These are phyloP conservation scores for Theristicus caerulescens DNA, from an alignment of 2,113 vertebrate genomes.

Conservation along the genomic window DNA sequence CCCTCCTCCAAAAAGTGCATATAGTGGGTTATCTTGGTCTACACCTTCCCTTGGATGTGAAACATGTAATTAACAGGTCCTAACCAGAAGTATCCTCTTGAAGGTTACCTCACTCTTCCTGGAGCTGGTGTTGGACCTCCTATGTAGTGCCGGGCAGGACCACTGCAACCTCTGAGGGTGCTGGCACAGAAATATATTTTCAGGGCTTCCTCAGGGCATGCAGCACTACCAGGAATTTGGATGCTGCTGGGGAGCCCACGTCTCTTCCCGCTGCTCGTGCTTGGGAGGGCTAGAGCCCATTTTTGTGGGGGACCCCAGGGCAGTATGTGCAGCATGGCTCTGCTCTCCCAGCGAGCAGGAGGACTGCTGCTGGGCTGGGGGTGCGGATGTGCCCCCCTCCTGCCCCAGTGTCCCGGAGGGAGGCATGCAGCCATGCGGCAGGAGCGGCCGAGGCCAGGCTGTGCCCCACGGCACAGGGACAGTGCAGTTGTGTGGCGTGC, in stretches of 20 bases:
- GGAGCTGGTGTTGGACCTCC: neutral
- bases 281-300: neutral
- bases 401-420: rapidly evolving
- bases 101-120: neutral
- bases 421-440: too few relatives aligned
- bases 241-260: rapidly evolving
- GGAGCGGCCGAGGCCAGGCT: neutral
- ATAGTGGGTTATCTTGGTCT: neutral
- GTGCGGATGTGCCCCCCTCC: neutral
- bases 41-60: neutral
- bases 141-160: neutral
- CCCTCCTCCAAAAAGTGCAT: neutral
- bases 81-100: neutral
- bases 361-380: neutral
- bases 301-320: neutral
- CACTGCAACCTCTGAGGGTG: neutral
- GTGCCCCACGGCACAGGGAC: rapidly evolving
- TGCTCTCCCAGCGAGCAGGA: rapidly evolving
- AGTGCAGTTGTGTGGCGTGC: rapidly evolving
- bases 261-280: rapidly evolving
- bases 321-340: neutral
- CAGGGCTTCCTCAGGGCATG: neutral
- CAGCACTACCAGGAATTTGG: neutral
- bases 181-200: neutral
- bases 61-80: neutral